phyloP scores from a whole-genome alignment of 37 sponge, comb jelly and placozoan species.

The Agelas oroides region DNA sequence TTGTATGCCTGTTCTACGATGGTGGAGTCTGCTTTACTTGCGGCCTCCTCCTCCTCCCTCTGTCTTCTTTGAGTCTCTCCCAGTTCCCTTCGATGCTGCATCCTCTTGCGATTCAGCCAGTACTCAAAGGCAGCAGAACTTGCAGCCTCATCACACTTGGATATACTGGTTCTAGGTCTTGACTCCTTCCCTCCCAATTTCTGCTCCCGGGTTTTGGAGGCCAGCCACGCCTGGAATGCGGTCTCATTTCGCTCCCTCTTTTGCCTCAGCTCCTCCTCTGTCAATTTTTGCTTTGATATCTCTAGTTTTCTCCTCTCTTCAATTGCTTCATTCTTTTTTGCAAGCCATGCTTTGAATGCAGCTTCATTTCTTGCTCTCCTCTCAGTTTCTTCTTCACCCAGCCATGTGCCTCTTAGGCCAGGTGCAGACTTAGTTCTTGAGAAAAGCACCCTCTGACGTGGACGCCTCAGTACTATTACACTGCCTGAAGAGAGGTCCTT shows the following conservation, averaged over 20 bases:
- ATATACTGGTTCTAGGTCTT: neutral
- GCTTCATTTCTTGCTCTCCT: neutral
- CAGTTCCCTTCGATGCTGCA: conserved; percentile 11
- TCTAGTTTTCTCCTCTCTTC: conserved; percentile 5
- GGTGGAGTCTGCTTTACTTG: conserved; percentile 10
- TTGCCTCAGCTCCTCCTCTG: conserved; percentile 12
- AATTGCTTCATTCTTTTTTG: neutral
- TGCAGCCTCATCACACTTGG: neutral
- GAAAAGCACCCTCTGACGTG: neutral
- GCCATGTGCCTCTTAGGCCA: neutral
- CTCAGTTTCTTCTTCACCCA: neutral
- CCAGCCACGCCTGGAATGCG: conserved; percentile 61
- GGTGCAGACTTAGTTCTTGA: conserved; percentile 11
- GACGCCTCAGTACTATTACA: too few species aligned
- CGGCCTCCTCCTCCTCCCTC: conserved; percentile 25
- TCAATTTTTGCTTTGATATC: neutral
- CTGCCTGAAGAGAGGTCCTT: too few species aligned
- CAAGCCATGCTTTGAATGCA: conserved; percentile 6
- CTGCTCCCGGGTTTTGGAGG: conserved; percentile 34
- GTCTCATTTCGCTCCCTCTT: conserved; percentile 27
- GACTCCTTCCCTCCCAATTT: neutral
- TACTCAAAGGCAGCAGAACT: conserved; percentile 22
- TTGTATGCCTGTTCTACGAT: conserved; percentile 57
- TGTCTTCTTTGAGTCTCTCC: neutral
- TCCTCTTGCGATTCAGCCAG: conserved; percentile 65